phyloP scores from a whole-genome alignment of 53 echinoderm and acorn worm species.

The Paracentrotus lividus region DNA sequence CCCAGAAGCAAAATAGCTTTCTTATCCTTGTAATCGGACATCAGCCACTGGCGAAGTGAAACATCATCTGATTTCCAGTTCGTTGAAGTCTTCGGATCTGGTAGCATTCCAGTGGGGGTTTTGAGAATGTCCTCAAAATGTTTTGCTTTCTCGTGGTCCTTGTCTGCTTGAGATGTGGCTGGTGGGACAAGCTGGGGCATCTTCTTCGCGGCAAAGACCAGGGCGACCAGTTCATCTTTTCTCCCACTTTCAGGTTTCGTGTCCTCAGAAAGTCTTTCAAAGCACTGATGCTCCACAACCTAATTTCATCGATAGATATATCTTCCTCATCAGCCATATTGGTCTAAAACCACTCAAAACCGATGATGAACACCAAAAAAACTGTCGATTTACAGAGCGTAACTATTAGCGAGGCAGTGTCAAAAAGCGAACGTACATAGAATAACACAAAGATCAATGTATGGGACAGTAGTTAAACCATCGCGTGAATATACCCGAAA shows the following conservation, averaged over 20 bases:
- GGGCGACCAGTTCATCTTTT: constrained; percentile 61
- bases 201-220: constrained; percentile 66
- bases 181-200: constrained; percentile 63
- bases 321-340: constrained; percentile 38
- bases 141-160: constrained; percentile 9
- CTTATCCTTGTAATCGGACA: constrained; percentile 75
- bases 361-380: too few species aligned
- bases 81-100: neutral
- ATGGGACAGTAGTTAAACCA: too few species aligned
- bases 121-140: constrained; percentile 60
- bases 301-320: constrained; percentile 57
- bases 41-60: constrained; percentile 60
- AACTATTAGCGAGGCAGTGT: too few species aligned
- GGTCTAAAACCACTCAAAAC: too few species aligned
- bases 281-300: constrained; percentile 45
- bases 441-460: too few species aligned
- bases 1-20: constrained; percentile 77
- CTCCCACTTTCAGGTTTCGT: constrained; percentile 62
- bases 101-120: constrained; percentile 53
- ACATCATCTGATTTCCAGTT: constrained; percentile 70
- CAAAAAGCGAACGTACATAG: too few species aligned
- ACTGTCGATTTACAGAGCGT: too few species aligned
- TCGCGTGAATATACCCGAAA: too few species aligned
- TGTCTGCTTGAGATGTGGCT: neutral
- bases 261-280: constrained; percentile 57